Evolutionary conservation across 2,797 vertebrate genomes (phyloP).

Genomic region (Lacerta bilineata): DNA sequence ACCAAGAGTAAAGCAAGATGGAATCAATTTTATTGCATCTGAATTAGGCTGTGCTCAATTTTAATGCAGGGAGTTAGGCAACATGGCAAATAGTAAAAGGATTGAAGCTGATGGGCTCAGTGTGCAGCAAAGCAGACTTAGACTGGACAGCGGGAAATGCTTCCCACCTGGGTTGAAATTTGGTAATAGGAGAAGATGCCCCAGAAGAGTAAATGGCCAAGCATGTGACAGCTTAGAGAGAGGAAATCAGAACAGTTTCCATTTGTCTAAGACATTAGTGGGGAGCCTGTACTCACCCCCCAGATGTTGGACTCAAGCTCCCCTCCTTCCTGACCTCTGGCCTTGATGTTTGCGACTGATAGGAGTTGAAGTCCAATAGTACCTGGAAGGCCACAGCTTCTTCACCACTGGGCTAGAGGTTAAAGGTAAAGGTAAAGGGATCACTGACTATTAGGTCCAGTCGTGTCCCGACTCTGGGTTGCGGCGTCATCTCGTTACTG

Average conservation of each 20-base stretch:
- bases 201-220: background rate
- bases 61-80: background rate
- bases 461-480: no score
- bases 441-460: no score
- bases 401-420: no score
- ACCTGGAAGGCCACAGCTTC: no score
- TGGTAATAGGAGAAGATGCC: background rate
- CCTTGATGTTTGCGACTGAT: no score
- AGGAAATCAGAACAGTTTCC: background rate
- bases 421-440: no score
- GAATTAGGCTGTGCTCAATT: slow-evolving; percentile 17
- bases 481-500: no score
- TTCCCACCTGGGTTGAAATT: background rate
- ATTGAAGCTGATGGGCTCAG: background rate
- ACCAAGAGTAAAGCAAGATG: background rate
- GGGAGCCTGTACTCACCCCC: background rate
- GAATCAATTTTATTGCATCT: slow-evolving; percentile 10
- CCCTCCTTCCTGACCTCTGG: background rate
- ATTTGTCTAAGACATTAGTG: background rate
- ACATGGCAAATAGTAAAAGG: background rate
- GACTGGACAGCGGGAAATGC: slow-evolving; percentile 13
- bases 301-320: background rate
- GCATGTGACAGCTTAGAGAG: background rate
- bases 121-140: background rate
- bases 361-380: no score